Evolutionary conservation across 2,888 invertebrate genomes (phyloP).

Genomic region (Entomobrya multifasciata): DNA sequence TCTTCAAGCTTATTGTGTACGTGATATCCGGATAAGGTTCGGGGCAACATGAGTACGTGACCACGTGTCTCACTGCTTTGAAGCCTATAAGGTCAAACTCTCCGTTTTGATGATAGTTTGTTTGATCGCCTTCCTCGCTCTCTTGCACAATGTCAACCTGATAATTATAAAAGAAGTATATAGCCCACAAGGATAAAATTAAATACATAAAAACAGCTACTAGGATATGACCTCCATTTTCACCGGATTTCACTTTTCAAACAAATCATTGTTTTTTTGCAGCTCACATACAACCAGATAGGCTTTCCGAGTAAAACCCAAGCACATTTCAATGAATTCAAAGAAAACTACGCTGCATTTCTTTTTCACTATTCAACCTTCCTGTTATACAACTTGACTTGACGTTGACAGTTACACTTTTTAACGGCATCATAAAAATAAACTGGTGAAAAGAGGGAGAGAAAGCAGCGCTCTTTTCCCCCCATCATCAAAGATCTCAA

Average conservation of each 20-base stretch:
- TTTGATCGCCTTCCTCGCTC: conserved; percentile 90
- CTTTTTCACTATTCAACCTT: background rate
- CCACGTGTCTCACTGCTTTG: conserved; percentile 86
- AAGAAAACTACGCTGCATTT: too few species aligned
- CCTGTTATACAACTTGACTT: background rate
- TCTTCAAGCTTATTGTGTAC: conserved; percentile 88
- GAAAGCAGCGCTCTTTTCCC: background rate
- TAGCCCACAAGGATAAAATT: too few species aligned
- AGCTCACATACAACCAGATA: conserved; percentile 13
- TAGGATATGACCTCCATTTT: too few species aligned
- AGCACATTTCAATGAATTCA: too few species aligned
- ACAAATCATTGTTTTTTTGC: background rate
- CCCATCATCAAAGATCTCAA: background rate
- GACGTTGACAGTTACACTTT: background rate
- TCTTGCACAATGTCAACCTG: conserved; percentile 89
- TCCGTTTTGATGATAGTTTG: conserved; percentile 94
- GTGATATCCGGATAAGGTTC: conserved; percentile 90
- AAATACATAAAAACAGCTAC: too few species aligned
- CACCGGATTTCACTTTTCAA: too few species aligned
- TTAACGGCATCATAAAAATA: conserved; percentile 13
- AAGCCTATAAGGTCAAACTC: conserved; percentile 90
- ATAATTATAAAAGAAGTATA: conserved; percentile 68
- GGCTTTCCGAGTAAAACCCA: too few species aligned
- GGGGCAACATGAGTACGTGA: conserved; percentile 85
- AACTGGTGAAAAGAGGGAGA: background rate